Conservation (phyloP, 2,113 vertebrate genomes). For the Elgaria multicarinata region DNA sequence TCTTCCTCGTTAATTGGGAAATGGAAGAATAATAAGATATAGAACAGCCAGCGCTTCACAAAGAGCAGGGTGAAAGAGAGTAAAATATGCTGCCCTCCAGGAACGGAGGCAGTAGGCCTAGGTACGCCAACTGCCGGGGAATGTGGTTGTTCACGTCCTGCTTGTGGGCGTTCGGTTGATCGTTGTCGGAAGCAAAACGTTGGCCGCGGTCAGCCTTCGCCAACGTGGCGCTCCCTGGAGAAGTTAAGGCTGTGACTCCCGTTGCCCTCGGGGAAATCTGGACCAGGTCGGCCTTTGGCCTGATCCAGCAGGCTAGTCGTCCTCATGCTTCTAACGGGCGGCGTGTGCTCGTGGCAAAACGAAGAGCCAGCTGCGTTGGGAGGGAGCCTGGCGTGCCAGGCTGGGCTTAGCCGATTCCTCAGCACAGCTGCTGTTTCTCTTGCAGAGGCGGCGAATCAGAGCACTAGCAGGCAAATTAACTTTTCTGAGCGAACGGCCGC, state of each 20-base stretch:
- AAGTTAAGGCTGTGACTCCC: no score
- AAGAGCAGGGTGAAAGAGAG: no score
- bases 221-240: no score
- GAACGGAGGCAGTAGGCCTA: no score
- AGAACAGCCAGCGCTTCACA: no score
- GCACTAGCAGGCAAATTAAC: conserved; percentile 37
- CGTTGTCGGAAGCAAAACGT: not conserved
- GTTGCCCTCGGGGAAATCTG: not conserved
- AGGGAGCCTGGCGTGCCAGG: no score
- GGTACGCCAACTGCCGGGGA: no score
- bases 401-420: not conserved
- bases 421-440: conserved; percentile 42
- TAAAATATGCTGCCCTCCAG: no score
- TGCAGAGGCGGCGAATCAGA: conserved; percentile 55
- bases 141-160: no score
- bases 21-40: not conserved
- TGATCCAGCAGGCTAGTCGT: not conserved
- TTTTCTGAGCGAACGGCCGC: conserved; percentile 5
- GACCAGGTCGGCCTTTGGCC: not conserved
- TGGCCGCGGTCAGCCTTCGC: not conserved
- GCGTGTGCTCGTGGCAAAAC: no score
- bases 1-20: not conserved
- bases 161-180: not conserved
- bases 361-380: not conserved
- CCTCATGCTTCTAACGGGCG: no score